Evolutionary conservation across 1,140 invertebrate species (phyloP).

Genomic region (Brachionus koreanus): DNA sequence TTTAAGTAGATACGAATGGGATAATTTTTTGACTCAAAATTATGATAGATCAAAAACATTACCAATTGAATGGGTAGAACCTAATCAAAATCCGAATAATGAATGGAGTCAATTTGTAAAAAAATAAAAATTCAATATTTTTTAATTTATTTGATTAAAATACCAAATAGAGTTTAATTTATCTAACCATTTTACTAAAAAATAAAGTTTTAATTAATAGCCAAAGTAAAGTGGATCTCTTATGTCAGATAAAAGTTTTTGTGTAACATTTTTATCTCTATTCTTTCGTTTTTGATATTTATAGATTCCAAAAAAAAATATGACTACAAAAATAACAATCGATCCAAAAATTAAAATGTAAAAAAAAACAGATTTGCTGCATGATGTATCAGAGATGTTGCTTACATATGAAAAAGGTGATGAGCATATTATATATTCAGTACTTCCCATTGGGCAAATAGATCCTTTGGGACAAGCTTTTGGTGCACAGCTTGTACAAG

Average conservation of each 20-base stretch:
- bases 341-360: slow-evolving; percentile 34
- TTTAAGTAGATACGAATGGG: slow-evolving; percentile 11
- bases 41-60: slow-evolving; percentile 6
- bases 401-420: slow-evolving; percentile 19
- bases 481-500: slow-evolving; percentile 21
- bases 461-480: background rate
- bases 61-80: slow-evolving; percentile 23
- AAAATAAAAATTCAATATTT: background rate
- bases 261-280: background rate
- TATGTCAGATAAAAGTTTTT: slow-evolving; percentile 15
- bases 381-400: background rate
- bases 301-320: background rate
- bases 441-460: slow-evolving; percentile 36
- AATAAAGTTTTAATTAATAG: background rate
- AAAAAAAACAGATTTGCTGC: background rate
- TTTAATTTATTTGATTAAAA: background rate
- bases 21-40: background rate
- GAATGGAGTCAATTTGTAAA: slow-evolving; percentile 29
- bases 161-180: no score
- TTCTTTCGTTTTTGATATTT: background rate
- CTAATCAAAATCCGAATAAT: slow-evolving; percentile 29
- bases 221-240: slow-evolving; percentile 30
- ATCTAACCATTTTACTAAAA: background rate
- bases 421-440: slow-evolving; percentile 24
- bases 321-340: background rate